Evolutionary conservation across 2,888 invertebrate species (phyloP), one percentile per base, ranked within the genome.

Genomic region (Shargacucullia verbasci): DNA sequence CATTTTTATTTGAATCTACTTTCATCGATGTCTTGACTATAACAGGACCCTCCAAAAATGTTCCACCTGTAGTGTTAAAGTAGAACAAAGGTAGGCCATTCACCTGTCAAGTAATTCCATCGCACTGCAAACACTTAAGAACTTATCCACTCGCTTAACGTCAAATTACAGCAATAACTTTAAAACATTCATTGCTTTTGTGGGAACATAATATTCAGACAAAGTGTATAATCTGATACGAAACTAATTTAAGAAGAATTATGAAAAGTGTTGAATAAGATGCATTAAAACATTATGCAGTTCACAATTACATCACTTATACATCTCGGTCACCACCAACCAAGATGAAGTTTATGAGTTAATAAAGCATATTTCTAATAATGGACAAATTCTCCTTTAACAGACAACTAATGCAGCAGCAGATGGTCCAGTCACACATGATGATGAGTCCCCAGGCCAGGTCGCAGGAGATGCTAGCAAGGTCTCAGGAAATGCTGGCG

Each of bases 401-500:
- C 85, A 93, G 93, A 53, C 92, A 90, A 78, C 64, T 92, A 60
- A 88, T 92, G 78, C 93, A 94, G 67, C 94, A 95, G 56, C 94
- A 94, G 57, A 86, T 91, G 67, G 88, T 88, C 0, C 94, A 94
- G 50, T 94, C 95, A 47, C 94, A 94, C 61, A 88, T 94, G 83
- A 81, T 94, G 66, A 78, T 94, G 47, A 94, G 85, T 60, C 94
- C 93, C 48, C 94, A 94, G 71, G 91, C 94, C 4, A 88, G 95
- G 70, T 95, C 95, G 5, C 95, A 95, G 66, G 95, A 95, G 82
- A 93, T 95, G 90, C 81, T 95, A 44, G 90, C 94, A 3, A 88
- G 95, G 70, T 95, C 95, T 5, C 95, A 95, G 66, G 95, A 95
- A 82, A 93, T 95, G 90, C 81, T 95, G 44, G 90, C 94, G 2